A percentile compares a stretch with the other conserved stretches of the same genome.
These are phyloP conservation scores for Lates calcarifer DNA, from an alignment of 2,113 vertebrate genomes.

Conservation along the genomic window DNA sequence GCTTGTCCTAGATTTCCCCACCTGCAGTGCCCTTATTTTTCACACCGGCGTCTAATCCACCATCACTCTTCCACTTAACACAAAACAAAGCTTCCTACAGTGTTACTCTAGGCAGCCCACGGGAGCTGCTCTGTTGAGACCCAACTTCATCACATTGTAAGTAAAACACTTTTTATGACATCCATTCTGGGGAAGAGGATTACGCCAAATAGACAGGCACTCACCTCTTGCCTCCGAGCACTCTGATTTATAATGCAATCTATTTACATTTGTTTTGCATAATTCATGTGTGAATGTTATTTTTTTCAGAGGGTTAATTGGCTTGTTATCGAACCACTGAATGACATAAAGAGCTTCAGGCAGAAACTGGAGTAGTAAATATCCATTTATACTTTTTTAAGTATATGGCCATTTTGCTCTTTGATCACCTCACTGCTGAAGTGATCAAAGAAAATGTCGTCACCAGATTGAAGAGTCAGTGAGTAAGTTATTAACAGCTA, in stretches of 20 bases:
- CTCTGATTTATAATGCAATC: constrained; percentile 53
- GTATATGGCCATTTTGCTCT: constrained; percentile 6
- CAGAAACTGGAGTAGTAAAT: not conserved
- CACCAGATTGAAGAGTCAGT: constrained; percentile 19
- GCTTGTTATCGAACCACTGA: constrained; percentile 31
- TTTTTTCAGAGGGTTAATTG: constrained; percentile 39
- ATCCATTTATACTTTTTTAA: too few species aligned
- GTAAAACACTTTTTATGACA: constrained; percentile 53
- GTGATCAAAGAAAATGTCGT: constrained; percentile 30
- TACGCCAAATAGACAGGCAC: constrained; percentile 44
- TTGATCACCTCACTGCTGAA: constrained; percentile 22
- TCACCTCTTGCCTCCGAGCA: constrained; percentile 46
- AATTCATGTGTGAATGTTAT: constrained; percentile 46
- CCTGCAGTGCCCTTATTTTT: constrained; percentile 70
- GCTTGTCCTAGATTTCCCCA: constrained; percentile 74
- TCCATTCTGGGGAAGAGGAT: constrained; percentile 48
- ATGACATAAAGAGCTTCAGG: constrained; percentile 32
- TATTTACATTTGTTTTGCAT: constrained; percentile 57
- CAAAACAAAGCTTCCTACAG: constrained; percentile 58
- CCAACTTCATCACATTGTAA: constrained; percentile 63
- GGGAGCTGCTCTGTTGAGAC: constrained; percentile 60
- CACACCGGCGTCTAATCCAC: constrained; percentile 53
- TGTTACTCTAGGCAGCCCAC: constrained; percentile 40
- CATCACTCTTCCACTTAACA: constrained; percentile 50
- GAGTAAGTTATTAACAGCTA: constrained; percentile 36